phyloP scores from a whole-genome alignment of 1,140 invertebrate species.

The Theocolax elegans region DNA sequence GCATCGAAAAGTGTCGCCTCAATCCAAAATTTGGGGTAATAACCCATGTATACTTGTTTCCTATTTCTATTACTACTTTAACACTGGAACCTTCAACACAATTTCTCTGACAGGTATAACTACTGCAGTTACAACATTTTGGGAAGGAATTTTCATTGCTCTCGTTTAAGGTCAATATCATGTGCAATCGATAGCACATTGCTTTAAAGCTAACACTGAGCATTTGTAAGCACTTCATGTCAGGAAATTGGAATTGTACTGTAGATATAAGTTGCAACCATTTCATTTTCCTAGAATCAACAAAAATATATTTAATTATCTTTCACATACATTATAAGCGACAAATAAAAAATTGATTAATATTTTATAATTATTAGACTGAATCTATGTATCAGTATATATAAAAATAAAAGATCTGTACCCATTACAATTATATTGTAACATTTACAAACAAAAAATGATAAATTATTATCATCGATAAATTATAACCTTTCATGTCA shows the following conservation, averaged over 20 bases:
- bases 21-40: slow-evolving; percentile 63
- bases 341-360: too few species aligned
- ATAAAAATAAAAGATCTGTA: too few species aligned
- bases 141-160: slow-evolving; percentile 56
- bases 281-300: slow-evolving; percentile 63
- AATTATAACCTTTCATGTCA: too few species aligned
- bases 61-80: slow-evolving; percentile 67
- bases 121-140: slow-evolving; percentile 65
- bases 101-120: slow-evolving; percentile 65
- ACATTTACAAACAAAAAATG: too few species aligned
- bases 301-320: slow-evolving; percentile 15
- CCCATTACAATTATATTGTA: too few species aligned
- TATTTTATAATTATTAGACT: too few species aligned
- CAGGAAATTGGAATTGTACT: slow-evolving; percentile 64
- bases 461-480: too few species aligned
- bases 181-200: slow-evolving; percentile 65
- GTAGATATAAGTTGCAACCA: slow-evolving; percentile 64
- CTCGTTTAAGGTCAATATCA: slow-evolving; percentile 62
- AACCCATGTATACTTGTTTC: slow-evolving; percentile 68
- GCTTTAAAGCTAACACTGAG: slow-evolving; percentile 64
- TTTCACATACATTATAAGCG: too few species aligned
- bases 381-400: too few species aligned
- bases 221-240: slow-evolving; percentile 63
- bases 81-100: slow-evolving; percentile 63
- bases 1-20: slow-evolving; percentile 63